Conservation (phyloP, 2,888 invertebrate species). For the Gnatocerus cornutus region DNA sequence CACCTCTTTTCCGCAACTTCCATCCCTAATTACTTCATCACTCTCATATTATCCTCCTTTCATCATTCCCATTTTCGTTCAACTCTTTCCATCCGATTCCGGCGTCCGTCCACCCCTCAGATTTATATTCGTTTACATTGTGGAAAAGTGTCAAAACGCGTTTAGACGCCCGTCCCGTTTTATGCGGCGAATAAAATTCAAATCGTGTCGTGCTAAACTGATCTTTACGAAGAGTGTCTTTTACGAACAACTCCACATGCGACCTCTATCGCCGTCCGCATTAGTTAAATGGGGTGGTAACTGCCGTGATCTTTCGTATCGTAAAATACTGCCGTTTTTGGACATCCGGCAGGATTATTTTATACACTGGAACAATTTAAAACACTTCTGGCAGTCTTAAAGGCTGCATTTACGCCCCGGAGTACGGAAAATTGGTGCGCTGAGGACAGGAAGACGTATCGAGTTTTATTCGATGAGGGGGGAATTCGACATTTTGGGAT, state of each 20-base stretch:
- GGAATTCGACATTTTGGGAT: conserved; percentile 11
- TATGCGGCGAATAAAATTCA: conserved; percentile 44
- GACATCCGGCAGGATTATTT: conserved; percentile 52
- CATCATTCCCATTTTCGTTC: not conserved
- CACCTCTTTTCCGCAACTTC: not conserved
- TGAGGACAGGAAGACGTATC: conserved; percentile 21
- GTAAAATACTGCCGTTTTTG: conserved; percentile 52
- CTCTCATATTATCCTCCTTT: conserved; percentile 6
- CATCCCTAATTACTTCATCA: conserved; percentile 11
- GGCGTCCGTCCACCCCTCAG: conserved; percentile 26
- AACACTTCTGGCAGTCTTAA: conserved; percentile 49
- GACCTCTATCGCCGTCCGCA: conserved; percentile 48
- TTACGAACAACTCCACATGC: conserved; percentile 22
- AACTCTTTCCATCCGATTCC: conserved; percentile 26
- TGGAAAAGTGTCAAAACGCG: conserved; percentile 50
- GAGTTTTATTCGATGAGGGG: conserved; percentile 29
- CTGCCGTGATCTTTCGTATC: conserved; percentile 51
- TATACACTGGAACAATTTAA: conserved; percentile 53
- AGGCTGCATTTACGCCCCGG: conserved; percentile 47
- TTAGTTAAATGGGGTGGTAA: conserved; percentile 54
- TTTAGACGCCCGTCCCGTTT: conserved; percentile 47
- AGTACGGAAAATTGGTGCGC: conserved; percentile 36
- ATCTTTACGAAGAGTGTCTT: conserved; percentile 24
- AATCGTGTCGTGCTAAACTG: conserved; percentile 37
- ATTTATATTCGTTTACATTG: conserved; percentile 48